phyloP scores from a whole-genome alignment of 2,797 vertebrate genomes.

The Dicrostonyx torquatus region DNA sequence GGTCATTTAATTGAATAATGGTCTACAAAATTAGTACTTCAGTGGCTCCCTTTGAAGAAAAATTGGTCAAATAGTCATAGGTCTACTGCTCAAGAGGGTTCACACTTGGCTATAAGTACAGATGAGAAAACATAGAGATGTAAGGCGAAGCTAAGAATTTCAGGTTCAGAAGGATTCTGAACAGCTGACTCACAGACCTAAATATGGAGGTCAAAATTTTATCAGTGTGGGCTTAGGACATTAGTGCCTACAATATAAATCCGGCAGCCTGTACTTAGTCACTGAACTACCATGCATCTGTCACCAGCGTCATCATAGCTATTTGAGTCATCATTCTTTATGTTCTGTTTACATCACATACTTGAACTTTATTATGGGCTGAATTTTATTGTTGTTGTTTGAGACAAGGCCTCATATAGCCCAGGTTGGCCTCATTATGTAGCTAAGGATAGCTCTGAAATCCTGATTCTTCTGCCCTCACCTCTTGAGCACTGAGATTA shows the following conservation, averaged over 20 bases:
- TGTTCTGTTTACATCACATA: conserved; percentile 6
- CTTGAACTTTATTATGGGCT: conserved; percentile 37
- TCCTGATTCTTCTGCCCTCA: not conserved
- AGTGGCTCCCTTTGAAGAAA: conserved; percentile 29
- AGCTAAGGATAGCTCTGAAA: not conserved
- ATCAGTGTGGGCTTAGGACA: not conserved
- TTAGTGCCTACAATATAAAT: not conserved
- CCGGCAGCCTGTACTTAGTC: not conserved
- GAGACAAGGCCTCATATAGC: not conserved
- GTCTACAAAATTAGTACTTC: not conserved
- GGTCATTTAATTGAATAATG: conserved; percentile 53
- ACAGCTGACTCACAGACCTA: conserved; percentile 2
- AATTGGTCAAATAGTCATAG: conserved; percentile 44
- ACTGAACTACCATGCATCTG: not conserved
- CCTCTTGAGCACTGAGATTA: not conserved
- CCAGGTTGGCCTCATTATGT: not conserved
- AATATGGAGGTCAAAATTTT: conserved; percentile 15
- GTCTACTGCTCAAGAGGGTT: conserved; percentile 37
- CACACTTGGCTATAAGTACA: conserved; percentile 36
- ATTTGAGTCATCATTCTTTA: conserved; percentile 35
- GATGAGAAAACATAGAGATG: conserved; percentile 3
- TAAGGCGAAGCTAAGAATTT: not conserved
- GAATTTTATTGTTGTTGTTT: not conserved
- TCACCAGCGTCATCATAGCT: conserved; percentile 11
- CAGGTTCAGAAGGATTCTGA: not conserved